Evolutionary conservation across 2,113 vertebrate species (phyloP), one percentile per base, ranked within the genome.

Genomic region (Anguilla japonica): DNA sequence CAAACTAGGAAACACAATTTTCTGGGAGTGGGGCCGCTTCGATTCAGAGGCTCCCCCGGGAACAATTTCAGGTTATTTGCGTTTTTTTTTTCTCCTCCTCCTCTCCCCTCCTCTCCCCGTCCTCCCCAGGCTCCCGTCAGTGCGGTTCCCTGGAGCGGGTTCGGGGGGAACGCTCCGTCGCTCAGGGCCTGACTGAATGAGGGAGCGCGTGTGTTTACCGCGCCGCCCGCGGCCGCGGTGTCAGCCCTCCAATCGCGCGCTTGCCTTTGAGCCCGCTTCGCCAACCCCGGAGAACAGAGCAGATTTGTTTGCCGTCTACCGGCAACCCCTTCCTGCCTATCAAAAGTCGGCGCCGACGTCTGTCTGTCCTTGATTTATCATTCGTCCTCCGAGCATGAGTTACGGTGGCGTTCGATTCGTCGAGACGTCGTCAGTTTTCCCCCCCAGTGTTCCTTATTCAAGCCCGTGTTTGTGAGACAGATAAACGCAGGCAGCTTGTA

Each of bases 1-100:
- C 84, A 16, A 85, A 16, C 75, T 56, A 50, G 50, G 50, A 81
- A 79, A 85, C 46, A 39, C 84, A 85, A 80, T 86, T 87, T 83
- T 82, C 81, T 53, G 80, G 34, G 15, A 75, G 22, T 46, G 16
- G 26, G 79, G 13, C 40, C 26, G 56, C 60, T 83, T 78, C 60
- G 15, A 75, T 87, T 82, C 53, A 79, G 53, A 43, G 40, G 26
- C 79, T 46, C 79, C 41, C 79, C 85, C 46, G 81, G 81, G 60
- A 75, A 43, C 57, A 83, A 87, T 87, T 83, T 60, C 40, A n/a
- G 63, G 41, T 50, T 26, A 53, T 78, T 75, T 83, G n/a, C 81
- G 57, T 57, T 41, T 57, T n/a, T n/a, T 15, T 78, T 46, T 34
- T 18, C n/a, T 40, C 34, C 22, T 71, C n/a, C 20, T 11, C 53